Base-by-base conservation (phyloP, 2,113 vertebrate genomes). In the Elaphurus davidianus region DNA sequence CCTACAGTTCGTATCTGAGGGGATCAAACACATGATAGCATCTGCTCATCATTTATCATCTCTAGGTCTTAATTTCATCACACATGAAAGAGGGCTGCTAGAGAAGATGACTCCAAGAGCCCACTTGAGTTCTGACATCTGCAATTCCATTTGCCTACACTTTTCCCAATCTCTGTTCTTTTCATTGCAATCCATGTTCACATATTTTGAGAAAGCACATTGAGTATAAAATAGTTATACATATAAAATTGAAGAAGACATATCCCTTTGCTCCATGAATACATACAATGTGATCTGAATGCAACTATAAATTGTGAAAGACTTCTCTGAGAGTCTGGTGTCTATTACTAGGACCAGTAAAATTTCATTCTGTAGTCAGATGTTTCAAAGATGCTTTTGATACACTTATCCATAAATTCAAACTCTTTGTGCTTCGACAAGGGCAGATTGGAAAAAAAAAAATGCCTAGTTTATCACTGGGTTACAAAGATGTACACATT, bases 11-110 rank as follows among this genome's bases (percentile, higher is more conserved):
- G 27, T 28, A 14, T 19, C 43, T 17, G 17, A 15, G 85, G 64
- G 6, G 13, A 30, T 19, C 0, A 36, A 12, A 81, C 30, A 2
- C 25, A 4, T 14, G n/a, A 17, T 3, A 3, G 13, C 9, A 12
- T 28, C 27, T 6, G 33, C 5, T 9, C 40, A 23, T 14, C 25
- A 2, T 47, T 3, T 15, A 2, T 16, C 21, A 33, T 43, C 27
- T n/a, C 7, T 16, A 3, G 8, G 25, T 36, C 27, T 67, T 25
- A n/a, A 10, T 60, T 14, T 9, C 9, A 6, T 45, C n/a, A 12
- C 7, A 8, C 6, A 1, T 9, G 27, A 64, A 71, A 57, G 4
- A 11, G 30, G 60, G 13, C 4, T 16, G 6, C 8, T 16, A 15
- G 87, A 27, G 28, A 76, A 43, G 50, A 27, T 0, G 7, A 11